Evolutionary conservation across 2,797 vertebrate species (phyloP), one percentile per base, ranked within the genome.

Genomic region (Gymnothorax javanicus): DNA sequence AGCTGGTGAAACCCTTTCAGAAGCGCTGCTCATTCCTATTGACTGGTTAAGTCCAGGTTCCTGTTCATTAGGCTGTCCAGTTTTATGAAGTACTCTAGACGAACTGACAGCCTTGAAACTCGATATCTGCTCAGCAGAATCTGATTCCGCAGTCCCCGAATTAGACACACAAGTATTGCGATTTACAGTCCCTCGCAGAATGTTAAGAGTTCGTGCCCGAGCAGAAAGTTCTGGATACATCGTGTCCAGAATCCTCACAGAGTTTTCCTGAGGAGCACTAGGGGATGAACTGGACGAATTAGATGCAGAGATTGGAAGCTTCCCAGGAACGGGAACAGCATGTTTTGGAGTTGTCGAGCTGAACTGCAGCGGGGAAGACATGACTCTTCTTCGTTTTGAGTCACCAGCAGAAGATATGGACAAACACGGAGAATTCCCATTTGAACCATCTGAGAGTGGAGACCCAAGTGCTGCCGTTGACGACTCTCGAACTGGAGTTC

Each of bases 221-320:
- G 98, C 97, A 1, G 98, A 99, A 1, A 99, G 93, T 79, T 99
- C 97, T 9, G 98, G 98, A 91, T 99, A 99, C 97, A 99, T 99
- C 84, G 95, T 96, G 90, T 99, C 98, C 4, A 99, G 91, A 69
- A 99, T 97, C 91, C 96, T 97, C 91, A 99, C 97, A 0, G 98
- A 99, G 89, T 97, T 99, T 88, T 99, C 98, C 91, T 97, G 97
- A 54, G 96, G 92, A 0, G 94, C 93, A 6, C 86, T 93, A 4
- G 93, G 89, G 52, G 93, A 87, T 0, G 95, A 84, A 1, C 90
- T 89, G 4, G 96, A 93, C 0, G 95, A 89, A 56, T 83, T 92
- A 57, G 93, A 73, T 0, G 97, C 93, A 0, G 96, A 89, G 0
- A 92, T 86, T 0, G 99, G 98, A 79, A 99, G 93, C 27, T 98